Evolutionary conservation across 2,113 vertebrate genomes (phyloP).

Genomic region (Mormoops blainvillei): DNA sequence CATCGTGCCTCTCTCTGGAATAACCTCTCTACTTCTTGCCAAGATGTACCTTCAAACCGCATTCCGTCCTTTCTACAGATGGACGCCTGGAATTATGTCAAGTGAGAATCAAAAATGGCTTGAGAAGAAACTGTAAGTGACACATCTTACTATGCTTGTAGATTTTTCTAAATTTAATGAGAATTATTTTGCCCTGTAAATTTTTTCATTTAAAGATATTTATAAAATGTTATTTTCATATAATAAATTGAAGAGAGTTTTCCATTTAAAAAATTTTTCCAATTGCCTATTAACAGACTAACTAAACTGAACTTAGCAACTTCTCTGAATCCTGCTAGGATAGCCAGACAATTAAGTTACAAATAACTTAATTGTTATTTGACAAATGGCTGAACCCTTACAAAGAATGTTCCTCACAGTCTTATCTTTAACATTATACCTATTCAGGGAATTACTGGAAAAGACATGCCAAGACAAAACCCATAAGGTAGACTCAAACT

Average conservation of each 20-base stretch:
- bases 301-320: background rate
- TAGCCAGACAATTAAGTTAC: too few relatives aligned
- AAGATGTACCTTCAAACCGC: background rate
- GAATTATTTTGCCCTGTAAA: background rate
- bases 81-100: background rate
- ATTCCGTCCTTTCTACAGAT: background rate
- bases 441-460: background rate
- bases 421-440: background rate
- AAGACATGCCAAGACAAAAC: background rate
- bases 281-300: background rate
- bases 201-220: background rate
- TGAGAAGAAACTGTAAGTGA: background rate
- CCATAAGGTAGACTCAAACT: background rate
- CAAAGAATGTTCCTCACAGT: background rate
- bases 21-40: background rate
- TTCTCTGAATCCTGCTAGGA: background rate
- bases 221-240: slow-evolving; percentile 13
- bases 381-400: background rate
- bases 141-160: background rate
- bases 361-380: background rate
- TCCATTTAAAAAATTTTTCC: background rate
- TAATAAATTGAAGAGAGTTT: background rate
- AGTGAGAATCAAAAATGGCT: background rate
- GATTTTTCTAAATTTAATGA: background rate
- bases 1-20: background rate